A percentile compares a stretch with the other conserved stretches of the same genome.
These are phyloP conservation scores for Apoda limacodes DNA, from an alignment of 2,888 invertebrate genomes.

Conservation along the genomic window DNA sequence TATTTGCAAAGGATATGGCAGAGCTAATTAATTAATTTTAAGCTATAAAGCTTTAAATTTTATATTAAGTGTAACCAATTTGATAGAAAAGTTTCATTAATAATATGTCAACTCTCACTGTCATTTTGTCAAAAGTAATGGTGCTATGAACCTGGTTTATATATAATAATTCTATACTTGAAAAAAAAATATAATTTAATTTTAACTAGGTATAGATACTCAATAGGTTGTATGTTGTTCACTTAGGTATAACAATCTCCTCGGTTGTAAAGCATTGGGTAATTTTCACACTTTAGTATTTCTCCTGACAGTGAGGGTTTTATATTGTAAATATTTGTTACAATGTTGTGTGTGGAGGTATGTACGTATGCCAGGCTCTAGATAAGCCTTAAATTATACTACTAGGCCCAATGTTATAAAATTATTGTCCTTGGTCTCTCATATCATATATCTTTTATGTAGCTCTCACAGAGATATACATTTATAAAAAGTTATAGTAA, in stretches of 20 bases:
- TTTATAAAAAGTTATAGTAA: no score
- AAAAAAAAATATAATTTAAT: no score
- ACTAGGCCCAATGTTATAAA: constrained; percentile 35
- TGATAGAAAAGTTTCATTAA: constrained; percentile 65
- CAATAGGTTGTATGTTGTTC: no score
- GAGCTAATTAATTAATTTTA: no score
- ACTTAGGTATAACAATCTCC: no score
- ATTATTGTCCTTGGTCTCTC: no score
- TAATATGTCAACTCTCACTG: constrained; percentile 48
- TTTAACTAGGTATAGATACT: no score
- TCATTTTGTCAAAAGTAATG: constrained; percentile 35
- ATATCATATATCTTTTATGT: no score
- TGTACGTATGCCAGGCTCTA: constrained; percentile 46
- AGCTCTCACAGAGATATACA: no score
- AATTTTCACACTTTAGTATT: constrained; percentile 16
- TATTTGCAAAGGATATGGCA: constrained; percentile 34
- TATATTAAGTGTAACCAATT: constrained; percentile 45
- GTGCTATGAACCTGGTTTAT: constrained; percentile 37
- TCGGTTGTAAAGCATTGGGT: no score
- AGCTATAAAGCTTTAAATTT: constrained; percentile 53
- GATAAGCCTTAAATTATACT: constrained; percentile 40
- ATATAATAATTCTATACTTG: constrained; percentile 21
- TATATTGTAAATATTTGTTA: constrained; percentile 45
- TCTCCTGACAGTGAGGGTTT: constrained; percentile 46
- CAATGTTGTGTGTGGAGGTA: constrained; percentile 34